phyloP scores from a whole-genome alignment of 2,888 invertebrate species.

The Geophilus truncorum region DNA sequence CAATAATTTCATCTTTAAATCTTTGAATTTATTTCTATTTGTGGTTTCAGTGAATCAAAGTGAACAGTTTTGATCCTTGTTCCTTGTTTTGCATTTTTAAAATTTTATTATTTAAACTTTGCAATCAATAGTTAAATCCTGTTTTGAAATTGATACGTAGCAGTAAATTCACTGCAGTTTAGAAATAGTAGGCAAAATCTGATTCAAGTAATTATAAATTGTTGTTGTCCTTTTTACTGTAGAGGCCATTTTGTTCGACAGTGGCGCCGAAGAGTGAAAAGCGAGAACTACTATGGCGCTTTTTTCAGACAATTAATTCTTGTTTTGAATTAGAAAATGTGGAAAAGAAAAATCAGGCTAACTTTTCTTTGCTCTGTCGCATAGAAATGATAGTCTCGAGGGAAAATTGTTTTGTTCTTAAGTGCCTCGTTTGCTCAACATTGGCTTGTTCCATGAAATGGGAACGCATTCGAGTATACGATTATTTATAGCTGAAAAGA shows the following conservation, averaged over 20 bases:
- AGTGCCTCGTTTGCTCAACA: conserved; percentile 20
- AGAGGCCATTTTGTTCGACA: neutral
- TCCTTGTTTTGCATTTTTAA: no score
- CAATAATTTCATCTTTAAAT: no score
- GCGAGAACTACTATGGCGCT: neutral
- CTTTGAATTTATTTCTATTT: no score
- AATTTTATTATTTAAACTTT: neutral
- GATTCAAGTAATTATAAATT: neutral
- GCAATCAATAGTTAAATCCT: neutral
- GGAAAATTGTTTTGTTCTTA: conserved; percentile 21
- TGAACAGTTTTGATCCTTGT: no score
- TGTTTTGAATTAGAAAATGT: conserved; percentile 4
- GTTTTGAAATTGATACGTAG: neutral
- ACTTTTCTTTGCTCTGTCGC: conserved; percentile 17
- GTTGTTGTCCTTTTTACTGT: neutral
- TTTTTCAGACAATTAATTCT: conserved; percentile 18
- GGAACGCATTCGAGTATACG: neutral
- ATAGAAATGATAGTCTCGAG: conserved; percentile 18
- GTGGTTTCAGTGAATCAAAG: no score
- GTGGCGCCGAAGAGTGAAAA: neutral
- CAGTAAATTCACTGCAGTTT: no score
- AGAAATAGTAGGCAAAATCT: no score
- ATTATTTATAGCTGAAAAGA: conserved; percentile 14
- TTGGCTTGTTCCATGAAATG: conserved; percentile 27
- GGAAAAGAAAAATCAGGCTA: neutral